Percentiles rank a stretch among this genome's conserved stretches.
These are phyloP conservation scores for Abrostola tripartita DNA, from an alignment of 2,888 invertebrate species.

Conservation along the genomic window DNA sequence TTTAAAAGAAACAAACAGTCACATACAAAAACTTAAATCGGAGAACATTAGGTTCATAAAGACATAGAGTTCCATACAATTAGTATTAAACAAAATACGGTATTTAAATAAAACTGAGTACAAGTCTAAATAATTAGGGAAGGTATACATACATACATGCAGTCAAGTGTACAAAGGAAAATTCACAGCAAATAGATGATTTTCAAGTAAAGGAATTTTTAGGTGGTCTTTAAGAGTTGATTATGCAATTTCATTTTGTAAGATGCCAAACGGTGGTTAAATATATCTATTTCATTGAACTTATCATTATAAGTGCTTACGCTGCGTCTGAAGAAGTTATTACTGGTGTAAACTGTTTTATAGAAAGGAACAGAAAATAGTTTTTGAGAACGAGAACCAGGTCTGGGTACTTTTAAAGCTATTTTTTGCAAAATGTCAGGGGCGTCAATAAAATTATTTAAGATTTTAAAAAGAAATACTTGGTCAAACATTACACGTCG, in stretches of 20 bases:
- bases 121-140: no score
- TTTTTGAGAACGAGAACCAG: background rate
- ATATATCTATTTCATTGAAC: background rate
- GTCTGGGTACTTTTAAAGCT: background rate
- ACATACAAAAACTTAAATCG: no score
- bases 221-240: background rate
- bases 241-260: background rate
- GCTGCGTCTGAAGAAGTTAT: constrained; percentile 1
- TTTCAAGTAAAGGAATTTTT: no score
- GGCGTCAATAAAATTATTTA: background rate
- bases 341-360: background rate
- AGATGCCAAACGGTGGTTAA: background rate
- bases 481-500: constrained; percentile 6
- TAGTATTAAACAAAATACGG: no score
- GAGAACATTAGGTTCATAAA: no score
- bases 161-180: no score
- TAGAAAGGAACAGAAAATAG: background rate
- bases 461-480: constrained; percentile 1
- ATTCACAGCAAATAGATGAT: no score
- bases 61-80: no score
- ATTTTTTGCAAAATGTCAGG: background rate
- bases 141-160: no score
- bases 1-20: no score
- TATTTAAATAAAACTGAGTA: no score
- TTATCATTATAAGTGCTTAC: no score